These are phyloP conservation scores for Rhopalosiphum nymphaeae DNA, from an alignment of 2,888 invertebrate genomes.

Conservation along the genomic window DNA sequence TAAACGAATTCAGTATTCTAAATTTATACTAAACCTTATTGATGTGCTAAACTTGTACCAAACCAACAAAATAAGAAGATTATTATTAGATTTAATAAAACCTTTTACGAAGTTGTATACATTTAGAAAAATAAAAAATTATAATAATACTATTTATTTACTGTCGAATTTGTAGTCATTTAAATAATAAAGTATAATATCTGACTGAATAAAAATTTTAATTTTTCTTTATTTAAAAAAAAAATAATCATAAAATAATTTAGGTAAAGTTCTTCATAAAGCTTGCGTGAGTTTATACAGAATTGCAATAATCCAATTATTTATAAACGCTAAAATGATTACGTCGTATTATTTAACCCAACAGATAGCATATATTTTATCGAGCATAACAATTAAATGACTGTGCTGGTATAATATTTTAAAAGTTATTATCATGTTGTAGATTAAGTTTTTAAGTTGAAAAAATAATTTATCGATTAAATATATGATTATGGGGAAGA, in stretches of 20 bases:
- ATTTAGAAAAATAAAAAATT: background rate
- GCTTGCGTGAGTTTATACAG: background rate
- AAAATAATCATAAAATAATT: background rate
- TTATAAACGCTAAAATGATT: slow-evolving; percentile 22
- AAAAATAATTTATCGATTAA: background rate
- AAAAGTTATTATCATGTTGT: background rate
- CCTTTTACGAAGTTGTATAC: background rate
- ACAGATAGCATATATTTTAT: background rate
- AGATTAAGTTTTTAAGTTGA: background rate
- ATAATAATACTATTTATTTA: background rate
- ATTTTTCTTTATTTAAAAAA: background rate
- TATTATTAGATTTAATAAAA: background rate
- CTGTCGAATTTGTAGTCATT: background rate
- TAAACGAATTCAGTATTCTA: background rate
- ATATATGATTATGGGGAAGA: background rate
- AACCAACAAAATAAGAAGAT: background rate
- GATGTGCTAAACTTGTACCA: background rate
- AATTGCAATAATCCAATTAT: slow-evolving; percentile 42
- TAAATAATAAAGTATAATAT: background rate
- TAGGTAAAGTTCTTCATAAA: background rate
- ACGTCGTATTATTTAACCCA: slow-evolving; percentile 20
- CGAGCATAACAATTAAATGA: slow-evolving; percentile 8
- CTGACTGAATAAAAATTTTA: background rate
- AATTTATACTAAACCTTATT: background rate
- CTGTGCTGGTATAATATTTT: background rate